Evolutionary conservation across 2,888 invertebrate species (phyloP).

Genomic region (Elgonia sp.): DNA sequence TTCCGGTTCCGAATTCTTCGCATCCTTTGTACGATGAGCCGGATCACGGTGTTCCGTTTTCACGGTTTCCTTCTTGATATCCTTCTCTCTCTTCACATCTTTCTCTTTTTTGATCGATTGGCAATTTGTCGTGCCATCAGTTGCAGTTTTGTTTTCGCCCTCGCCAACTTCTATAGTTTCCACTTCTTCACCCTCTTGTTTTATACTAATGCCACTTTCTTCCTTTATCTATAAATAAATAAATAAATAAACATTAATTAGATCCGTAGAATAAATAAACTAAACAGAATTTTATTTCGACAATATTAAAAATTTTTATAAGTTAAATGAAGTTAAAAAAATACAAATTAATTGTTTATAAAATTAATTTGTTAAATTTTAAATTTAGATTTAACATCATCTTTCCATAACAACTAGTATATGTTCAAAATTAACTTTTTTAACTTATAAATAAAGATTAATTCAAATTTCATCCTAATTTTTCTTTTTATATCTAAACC

Average conservation of each 20-base stretch:
- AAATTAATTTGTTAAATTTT: no score
- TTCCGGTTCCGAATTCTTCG: slow-evolving; percentile 91
- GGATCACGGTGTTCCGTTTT: slow-evolving; percentile 88
- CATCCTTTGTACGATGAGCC: slow-evolving; percentile 89
- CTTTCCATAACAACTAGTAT: no score
- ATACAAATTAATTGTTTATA: no score
- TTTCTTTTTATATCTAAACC: no score
- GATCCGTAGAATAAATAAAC: no score
- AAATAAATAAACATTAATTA: neutral
- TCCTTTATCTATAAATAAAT: slow-evolving; percentile 83
- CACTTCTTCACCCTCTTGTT: slow-evolving; percentile 84
- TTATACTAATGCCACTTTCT: slow-evolving; percentile 83
- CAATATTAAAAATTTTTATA: no score
- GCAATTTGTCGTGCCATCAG: slow-evolving; percentile 85
- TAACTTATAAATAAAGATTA: no score
- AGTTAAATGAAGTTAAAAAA: no score
- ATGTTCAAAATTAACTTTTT: no score
- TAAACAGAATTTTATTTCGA: no score
- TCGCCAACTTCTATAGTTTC: slow-evolving; percentile 87
- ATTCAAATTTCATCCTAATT: no score
- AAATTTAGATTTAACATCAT: no score
- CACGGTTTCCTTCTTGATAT: slow-evolving; percentile 87
- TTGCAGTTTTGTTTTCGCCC: slow-evolving; percentile 84
- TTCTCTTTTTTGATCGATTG: slow-evolving; percentile 88
- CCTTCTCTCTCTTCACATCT: slow-evolving; percentile 89